These are phyloP conservation scores for Theropithecus gelada DNA, from an alignment of 2,113 vertebrate species.

Conservation along the genomic window DNA sequence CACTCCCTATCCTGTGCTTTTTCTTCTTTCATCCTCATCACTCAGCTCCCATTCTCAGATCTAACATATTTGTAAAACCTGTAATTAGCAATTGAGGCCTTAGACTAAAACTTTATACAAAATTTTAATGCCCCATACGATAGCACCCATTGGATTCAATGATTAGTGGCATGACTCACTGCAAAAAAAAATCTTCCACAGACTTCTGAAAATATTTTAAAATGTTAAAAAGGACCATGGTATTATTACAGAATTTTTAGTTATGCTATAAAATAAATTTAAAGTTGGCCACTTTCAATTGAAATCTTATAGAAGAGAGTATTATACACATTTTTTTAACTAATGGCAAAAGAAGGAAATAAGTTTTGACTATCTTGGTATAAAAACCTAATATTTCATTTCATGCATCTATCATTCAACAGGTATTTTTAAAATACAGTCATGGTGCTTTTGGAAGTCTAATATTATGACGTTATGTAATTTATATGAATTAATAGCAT, in stretches of 20 bases:
- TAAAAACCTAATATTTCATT: neutral
- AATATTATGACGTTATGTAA: neutral
- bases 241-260: neutral
- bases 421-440: neutral
- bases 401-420: neutral
- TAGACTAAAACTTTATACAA: neutral
- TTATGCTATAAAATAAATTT: neutral
- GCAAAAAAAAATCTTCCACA: neutral
- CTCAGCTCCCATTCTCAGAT: neutral
- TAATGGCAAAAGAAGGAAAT: neutral
- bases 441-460: neutral
- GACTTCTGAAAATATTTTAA: conserved; percentile 10
- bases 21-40: neutral
- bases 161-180: neutral
- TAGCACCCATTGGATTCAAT: neutral
- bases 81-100: neutral
- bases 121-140: neutral
- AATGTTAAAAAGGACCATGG: neutral
- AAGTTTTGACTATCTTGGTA: neutral
- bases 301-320: neutral
- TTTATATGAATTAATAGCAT: neutral
- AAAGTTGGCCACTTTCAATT: neutral
- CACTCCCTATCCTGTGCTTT: neutral
- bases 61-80: neutral
- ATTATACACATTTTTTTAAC: neutral